Conservation (phyloP, 2,113 vertebrate species). For the Laterallus jamaicensis region DNA sequence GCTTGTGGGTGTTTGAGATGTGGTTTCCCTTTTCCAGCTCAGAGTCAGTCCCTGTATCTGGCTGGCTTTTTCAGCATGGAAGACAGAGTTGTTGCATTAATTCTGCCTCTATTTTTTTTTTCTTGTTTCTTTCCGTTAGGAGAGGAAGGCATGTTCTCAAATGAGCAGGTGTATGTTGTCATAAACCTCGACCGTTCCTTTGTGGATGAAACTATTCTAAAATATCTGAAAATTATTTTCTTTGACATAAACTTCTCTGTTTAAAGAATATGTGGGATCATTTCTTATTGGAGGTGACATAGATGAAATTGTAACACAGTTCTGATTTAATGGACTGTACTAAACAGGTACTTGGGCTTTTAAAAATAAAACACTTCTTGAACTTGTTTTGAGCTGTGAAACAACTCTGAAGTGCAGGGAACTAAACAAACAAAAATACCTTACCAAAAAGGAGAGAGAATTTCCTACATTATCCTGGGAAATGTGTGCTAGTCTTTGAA, state of each 20-base stretch:
- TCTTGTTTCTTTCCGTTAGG: not conserved
- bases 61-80: not conserved
- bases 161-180: not conserved
- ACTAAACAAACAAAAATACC: not conserved
- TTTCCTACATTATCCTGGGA: not conserved
- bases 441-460: fast-evolving
- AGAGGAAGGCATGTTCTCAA: not conserved
- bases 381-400: not conserved
- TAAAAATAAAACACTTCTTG: not conserved
- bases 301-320: not conserved
- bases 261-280: not conserved
- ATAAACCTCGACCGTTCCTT: not conserved
- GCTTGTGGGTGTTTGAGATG: fast-evolving
- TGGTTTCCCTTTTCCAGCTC: not conserved
- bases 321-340: not conserved
- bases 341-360: not conserved
- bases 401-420: not conserved
- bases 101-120: not conserved
- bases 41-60: not conserved
- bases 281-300: not conserved
- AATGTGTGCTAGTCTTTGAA: not conserved
- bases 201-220: not conserved
- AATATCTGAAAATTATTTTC: not conserved
- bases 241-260: not conserved
- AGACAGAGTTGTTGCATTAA: not conserved